A percentile compares a stretch with the other conserved stretches of the same genome.
Conservation (phyloP, 2,797 vertebrate genomes). For the Graptemys geographica region DNA sequence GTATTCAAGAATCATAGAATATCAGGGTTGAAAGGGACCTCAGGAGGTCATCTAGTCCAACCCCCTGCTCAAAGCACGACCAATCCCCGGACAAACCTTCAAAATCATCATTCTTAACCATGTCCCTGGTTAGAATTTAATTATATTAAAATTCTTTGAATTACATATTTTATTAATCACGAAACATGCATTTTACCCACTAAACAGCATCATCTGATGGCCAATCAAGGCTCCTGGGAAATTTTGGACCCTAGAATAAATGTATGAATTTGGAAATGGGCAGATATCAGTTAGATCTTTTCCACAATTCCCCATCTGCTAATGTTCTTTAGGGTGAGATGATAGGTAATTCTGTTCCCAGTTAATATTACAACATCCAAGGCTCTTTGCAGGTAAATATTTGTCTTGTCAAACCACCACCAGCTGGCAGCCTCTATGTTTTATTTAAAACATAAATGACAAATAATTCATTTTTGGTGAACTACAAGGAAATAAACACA, state of each 20-base stretch:
- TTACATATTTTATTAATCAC: not conserved
- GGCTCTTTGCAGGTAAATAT: constrained; percentile 41
- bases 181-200: not conserved
- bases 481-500: not conserved
- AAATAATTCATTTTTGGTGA: not conserved
- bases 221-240: not conserved
- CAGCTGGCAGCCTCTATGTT: constrained; percentile 31
- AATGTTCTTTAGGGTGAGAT: constrained; percentile 9
- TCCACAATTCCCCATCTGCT: not conserved
- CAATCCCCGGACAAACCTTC: not conserved
- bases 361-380: not conserved
- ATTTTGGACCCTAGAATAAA: constrained; percentile 27
- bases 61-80: no score
- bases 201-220: not conserved
- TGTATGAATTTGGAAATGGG: not conserved
- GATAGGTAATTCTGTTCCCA: not conserved
- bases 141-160: not conserved
- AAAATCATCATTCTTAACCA: not conserved
- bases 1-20: not conserved
- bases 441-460: constrained; percentile 36
- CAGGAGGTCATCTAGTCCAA: no score
- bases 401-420: constrained; percentile 27
- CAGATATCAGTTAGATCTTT: not conserved
- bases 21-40: no score
- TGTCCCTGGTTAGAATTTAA: not conserved